phyloP scores from a whole-genome alignment of 1,140 invertebrate species.

The Dysdera silvatica region DNA sequence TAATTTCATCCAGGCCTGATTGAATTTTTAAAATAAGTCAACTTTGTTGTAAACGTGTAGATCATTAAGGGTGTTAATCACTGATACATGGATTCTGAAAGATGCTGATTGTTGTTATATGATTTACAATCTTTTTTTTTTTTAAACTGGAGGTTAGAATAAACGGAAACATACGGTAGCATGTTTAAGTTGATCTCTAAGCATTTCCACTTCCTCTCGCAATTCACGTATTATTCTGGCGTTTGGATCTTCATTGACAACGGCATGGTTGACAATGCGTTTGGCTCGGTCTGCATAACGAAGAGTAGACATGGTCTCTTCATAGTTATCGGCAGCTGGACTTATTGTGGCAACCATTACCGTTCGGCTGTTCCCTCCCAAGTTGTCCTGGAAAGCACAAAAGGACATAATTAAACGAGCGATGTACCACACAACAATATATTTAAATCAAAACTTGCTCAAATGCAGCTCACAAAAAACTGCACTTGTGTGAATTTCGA shows the following conservation, averaged over 20 bases:
- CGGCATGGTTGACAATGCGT: slow-evolving; percentile 94
- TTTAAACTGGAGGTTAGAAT: no score
- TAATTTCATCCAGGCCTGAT: no score
- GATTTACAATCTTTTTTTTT: no score
- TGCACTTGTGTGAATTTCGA: no score
- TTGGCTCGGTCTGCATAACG: slow-evolving; percentile 81
- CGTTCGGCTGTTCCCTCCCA: slow-evolving; percentile 96
- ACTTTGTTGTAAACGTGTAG: no score
- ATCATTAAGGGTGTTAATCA: no score
- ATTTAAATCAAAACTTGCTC: no score
- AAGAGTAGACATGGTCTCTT: slow-evolving; percentile 94
- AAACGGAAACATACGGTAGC: slow-evolving; percentile 50
- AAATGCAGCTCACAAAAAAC: no score
- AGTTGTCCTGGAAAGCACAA: slow-evolving; percentile 72
- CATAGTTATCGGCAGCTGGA: slow-evolving; percentile 93
- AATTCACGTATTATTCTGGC: slow-evolving; percentile 94
- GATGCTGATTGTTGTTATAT: no score
- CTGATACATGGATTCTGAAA: no score
- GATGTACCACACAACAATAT: no score
- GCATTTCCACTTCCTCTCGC: slow-evolving; percentile 83
- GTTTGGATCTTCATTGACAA: slow-evolving; percentile 97
- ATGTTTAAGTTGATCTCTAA: slow-evolving; percentile 64
- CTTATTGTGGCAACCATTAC: slow-evolving; percentile 98
- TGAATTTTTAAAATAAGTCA: no score
- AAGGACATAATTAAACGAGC: not conserved